Conservation (phyloP, 2,888 invertebrate species). For the Leptogaster cylindrica region DNA sequence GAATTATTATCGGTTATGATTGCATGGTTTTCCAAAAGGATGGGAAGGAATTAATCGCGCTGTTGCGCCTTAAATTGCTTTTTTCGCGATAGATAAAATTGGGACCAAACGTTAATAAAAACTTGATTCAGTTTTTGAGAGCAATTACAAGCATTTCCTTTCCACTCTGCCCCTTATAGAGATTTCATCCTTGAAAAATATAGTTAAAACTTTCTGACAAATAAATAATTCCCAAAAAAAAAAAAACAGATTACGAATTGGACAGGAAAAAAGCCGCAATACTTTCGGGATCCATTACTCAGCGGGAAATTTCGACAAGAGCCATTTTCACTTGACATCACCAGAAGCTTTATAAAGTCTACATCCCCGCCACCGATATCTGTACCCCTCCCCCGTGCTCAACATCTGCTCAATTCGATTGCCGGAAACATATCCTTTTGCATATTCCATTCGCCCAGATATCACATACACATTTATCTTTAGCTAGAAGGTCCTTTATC, state of each 20-base stretch:
- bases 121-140: background rate
- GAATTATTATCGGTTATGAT: background rate
- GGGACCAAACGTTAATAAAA: background rate
- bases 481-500: background rate
- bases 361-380: background rate
- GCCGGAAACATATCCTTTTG: background rate
- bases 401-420: background rate
- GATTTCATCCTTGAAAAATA: background rate
- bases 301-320: background rate
- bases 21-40: background rate
- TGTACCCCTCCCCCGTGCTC: background rate
- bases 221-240: background rate
- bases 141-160: background rate
- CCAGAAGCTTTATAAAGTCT: background rate
- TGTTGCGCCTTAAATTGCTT: background rate
- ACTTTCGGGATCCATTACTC: too few relatives aligned
- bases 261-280: too few relatives aligned
- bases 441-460: background rate
- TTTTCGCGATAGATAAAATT: background rate
- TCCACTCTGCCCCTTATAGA: background rate
- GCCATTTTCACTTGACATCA: background rate
- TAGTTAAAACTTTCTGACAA: background rate
- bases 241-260: too few relatives aligned
- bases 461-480: constrained; percentile 18
- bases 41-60: background rate